Conservation (phyloP, 2,113 vertebrate species). For the Mungos mungo region DNA sequence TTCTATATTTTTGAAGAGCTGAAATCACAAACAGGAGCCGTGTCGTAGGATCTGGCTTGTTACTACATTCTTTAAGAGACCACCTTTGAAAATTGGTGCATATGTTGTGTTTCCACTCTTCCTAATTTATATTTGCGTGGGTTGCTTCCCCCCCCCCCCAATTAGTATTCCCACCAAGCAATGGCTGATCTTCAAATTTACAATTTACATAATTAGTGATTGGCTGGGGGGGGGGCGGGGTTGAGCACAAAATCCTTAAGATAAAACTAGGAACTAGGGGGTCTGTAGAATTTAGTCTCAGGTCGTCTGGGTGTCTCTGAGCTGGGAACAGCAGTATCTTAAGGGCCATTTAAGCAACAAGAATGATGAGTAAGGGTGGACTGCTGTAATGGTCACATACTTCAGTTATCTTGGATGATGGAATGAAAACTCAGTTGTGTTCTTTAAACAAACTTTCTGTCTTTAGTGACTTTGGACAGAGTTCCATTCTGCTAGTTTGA, state of each 20-base stretch:
- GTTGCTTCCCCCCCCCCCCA: neutral
- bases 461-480: constrained; percentile 13
- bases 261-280: neutral
- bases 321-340: neutral
- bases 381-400: neutral
- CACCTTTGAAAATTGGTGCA: neutral
- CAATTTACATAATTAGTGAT: neutral
- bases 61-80: neutral
- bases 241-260: neutral
- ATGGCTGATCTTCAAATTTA: neutral
- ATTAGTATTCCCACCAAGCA: neutral
- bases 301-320: neutral
- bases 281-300: neutral
- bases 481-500: neutral
- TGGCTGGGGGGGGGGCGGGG: neutral
- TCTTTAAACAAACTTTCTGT: neutral
- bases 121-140: neutral
- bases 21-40: neutral
- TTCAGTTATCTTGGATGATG: constrained; percentile 5
- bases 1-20: constrained; percentile 3
- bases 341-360: neutral
- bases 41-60: neutral
- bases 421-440: constrained; percentile 13
- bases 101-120: neutral
- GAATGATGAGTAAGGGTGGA: neutral